Base-by-base conservation (phyloP, 2,888 invertebrate genomes). In the Hermaeophaga mercurialis region DNA sequence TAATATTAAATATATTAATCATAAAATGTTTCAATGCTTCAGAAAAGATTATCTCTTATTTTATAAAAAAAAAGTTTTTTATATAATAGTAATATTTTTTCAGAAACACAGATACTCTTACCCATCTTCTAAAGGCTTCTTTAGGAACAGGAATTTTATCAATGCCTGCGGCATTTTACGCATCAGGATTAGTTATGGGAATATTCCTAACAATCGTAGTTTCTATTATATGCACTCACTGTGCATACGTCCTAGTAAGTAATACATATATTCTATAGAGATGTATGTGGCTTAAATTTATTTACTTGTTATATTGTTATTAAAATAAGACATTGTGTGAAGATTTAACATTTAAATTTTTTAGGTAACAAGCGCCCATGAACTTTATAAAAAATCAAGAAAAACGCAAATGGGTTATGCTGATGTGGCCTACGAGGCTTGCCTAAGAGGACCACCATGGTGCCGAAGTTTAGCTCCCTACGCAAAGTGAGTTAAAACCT, bases 131-230 rank as follows among this genome's bases (percentile, higher is more conserved):
- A 69, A 98, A 97, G 79, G 96, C 96, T 4, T 95, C 96, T 26
- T 84, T 98, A 54, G 98, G 98, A 18, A 96, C 96, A 6, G 98
- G 98, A 39, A 95, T 98, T 72, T 82, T 98, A 64, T 85, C 96
- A 1, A 94, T 98, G 91, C 97, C 97, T 0, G 83, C 86, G 54
- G 97, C 96, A 8, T 94, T 97, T 75, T 88, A 86, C 76, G 85
- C 88, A 74, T 86, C 94, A 5, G 98, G 98, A 31, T 81, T 97
- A 33, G 79, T 90, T 59, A 82, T 91, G 59, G 96, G 97, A 45
- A 84, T 94, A 61, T 81, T 91, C 68, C 88, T 91, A 54, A 89
- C 96, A 0, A 81, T 95, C 39, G 76, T 93, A 12, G 91, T 96
- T 14, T 94, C 95, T 24, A 77, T 91, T 43, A 84, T 97, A 54